Percentiles rank a stretch among this genome's conserved stretches.
Conservation (phyloP, 1,140 invertebrate genomes). For the Achatina immaculata region DNA sequence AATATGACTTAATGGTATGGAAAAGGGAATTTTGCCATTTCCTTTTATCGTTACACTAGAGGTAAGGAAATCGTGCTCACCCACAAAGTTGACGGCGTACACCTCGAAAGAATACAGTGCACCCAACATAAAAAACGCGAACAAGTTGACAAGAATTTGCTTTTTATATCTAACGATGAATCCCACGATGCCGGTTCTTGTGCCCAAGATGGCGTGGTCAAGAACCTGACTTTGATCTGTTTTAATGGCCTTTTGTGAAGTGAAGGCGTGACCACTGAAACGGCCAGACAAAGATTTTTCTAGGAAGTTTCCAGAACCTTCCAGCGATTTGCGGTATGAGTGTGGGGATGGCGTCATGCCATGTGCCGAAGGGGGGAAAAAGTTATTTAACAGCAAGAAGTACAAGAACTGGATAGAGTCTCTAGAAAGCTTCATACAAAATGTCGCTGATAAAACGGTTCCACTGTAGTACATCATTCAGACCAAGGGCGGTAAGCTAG, state of each 20-base stretch:
- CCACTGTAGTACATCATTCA: no score
- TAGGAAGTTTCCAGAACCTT: background rate
- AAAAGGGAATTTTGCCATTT: no score
- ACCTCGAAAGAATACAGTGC: slow-evolving; percentile 20
- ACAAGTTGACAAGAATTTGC: slow-evolving; percentile 15
- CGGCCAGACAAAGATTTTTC: background rate
- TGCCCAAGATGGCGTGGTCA: background rate
- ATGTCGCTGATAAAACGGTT: no score
- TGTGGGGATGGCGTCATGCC: background rate
- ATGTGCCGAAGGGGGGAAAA: no score
- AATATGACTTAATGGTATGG: no score
- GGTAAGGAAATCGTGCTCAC: background rate
- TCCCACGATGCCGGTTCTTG: background rate
- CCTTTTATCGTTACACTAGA: background rate
- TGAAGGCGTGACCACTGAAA: background rate
- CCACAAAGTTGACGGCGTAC: slow-evolving; percentile 20
- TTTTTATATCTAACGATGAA: background rate
- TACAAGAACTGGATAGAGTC: no score
- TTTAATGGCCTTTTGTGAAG: background rate
- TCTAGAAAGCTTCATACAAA: no score
- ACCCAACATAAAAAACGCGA: background rate
- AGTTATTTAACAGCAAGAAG: no score
- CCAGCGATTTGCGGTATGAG: background rate
- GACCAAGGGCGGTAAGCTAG: no score
- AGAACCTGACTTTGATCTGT: background rate